Evolutionary conservation across 1,140 invertebrate species (phyloP).

Genomic region (Augochlora pura): DNA sequence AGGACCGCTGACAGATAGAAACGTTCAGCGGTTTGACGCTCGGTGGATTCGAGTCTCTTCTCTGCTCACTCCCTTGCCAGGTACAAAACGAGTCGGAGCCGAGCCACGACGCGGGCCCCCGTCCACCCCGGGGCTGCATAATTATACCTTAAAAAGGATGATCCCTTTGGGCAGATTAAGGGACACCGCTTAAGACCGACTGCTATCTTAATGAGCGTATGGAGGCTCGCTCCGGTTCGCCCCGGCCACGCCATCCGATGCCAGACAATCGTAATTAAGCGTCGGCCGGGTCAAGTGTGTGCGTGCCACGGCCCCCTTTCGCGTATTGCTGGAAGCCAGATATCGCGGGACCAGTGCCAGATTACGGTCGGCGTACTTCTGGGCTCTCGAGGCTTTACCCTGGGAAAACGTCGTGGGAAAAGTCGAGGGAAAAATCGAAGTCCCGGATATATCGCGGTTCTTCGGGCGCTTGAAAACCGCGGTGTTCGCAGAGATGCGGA

Average conservation of each 20-base stretch:
- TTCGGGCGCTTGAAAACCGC: no score
- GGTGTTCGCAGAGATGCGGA: no score
- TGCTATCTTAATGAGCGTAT: constrained; percentile 69
- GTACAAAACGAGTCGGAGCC: constrained; percentile 30
- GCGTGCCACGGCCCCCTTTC: neutral
- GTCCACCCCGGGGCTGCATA: constrained; percentile 45
- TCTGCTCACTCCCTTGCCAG: neutral
- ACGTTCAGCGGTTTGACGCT: constrained; percentile 51
- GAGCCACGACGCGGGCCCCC: no score
- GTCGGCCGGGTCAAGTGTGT: constrained; percentile 31
- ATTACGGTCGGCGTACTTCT: neutral
- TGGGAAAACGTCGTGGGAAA: neutral
- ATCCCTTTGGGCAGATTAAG: constrained; percentile 61
- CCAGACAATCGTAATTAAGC: constrained; percentile 51
- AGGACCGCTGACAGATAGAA: constrained; percentile 53
- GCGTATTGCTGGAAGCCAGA: neutral
- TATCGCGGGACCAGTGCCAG: neutral
- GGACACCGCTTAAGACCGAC: constrained; percentile 54
- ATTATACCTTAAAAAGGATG: constrained; percentile 65
- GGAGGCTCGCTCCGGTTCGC: neutral
- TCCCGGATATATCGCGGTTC: no score
- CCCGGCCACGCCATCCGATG: neutral
- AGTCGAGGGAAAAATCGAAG: no score
- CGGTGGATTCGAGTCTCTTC: neutral
- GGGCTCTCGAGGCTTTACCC: neutral